These are phyloP conservation scores for Chloroceryle aenea DNA, from an alignment of 2,113 vertebrate species.

Conservation along the genomic window DNA sequence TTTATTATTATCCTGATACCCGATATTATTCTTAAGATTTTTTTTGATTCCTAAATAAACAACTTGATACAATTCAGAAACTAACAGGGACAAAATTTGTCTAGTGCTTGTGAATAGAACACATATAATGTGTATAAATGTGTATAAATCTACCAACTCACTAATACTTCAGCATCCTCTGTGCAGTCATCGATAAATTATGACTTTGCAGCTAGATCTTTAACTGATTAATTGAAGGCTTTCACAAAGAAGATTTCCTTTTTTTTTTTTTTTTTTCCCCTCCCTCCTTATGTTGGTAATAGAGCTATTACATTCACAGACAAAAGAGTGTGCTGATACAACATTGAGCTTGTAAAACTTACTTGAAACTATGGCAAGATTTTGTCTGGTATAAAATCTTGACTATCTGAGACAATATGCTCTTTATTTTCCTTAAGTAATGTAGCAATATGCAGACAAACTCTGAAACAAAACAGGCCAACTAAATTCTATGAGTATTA, in stretches of 20 bases:
- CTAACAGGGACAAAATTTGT: background rate
- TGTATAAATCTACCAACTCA: background rate
- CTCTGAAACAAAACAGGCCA: background rate
- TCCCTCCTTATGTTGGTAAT: background rate
- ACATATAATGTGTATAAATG: background rate
- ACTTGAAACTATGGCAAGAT: background rate
- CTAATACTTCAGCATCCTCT: background rate
- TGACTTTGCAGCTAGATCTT: background rate
- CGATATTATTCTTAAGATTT: constrained; percentile 32
- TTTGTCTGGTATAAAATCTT: background rate
- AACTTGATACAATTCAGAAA: background rate
- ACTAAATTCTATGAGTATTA: background rate
- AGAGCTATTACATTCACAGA: background rate
- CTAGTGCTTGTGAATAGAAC: background rate
- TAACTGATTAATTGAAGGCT: constrained; percentile 36
- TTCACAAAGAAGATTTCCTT: background rate
- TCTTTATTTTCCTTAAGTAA: background rate
- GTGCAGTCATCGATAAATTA: background rate
- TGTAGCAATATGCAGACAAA: background rate
- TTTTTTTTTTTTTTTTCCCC: fast-evolving
- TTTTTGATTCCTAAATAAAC: background rate
- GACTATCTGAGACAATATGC: background rate
- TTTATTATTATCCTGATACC: constrained; percentile 27
- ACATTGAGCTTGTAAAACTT: background rate
- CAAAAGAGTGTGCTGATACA: background rate